Percentiles rank a stretch among this genome's conserved stretches.
Evolutionary conservation across 1,140 invertebrate genomes (phyloP).

Genomic region (Caenorhabditis latens): DNA sequence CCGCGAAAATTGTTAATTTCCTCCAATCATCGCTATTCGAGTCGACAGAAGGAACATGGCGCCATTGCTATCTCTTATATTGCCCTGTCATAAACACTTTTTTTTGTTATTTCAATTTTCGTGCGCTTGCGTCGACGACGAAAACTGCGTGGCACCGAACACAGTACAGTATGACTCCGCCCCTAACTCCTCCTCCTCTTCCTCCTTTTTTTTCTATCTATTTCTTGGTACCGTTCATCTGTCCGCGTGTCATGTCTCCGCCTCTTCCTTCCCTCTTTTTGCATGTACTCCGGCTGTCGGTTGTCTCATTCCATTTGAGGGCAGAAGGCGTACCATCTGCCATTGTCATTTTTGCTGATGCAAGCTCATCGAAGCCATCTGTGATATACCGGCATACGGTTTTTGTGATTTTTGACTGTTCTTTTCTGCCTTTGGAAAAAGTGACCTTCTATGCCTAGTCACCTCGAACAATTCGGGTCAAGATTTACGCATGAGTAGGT

Average conservation of each 20-base stretch:
- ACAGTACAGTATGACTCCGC: neutral
- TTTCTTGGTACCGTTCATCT: neutral
- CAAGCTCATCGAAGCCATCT: neutral
- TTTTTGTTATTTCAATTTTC: neutral
- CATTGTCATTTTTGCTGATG: neutral
- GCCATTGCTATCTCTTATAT: neutral
- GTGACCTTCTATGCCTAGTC: no score
- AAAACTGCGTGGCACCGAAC: slow-evolving; percentile 23
- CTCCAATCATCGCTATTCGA: no score
- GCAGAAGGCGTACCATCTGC: slow-evolving; percentile 5
- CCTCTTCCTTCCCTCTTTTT: neutral
- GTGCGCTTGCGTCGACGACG: neutral
- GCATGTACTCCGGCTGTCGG: neutral
- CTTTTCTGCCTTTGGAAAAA: no score
- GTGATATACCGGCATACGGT: neutral
- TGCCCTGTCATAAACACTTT: neutral
- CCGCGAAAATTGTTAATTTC: no score
- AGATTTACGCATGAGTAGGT: slow-evolving; percentile 39
- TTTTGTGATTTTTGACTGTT: neutral
- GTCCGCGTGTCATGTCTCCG: neutral
- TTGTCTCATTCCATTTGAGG: neutral
- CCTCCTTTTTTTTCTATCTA: neutral
- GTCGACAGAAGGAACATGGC: neutral
- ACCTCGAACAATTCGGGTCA: neutral
- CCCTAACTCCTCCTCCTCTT: neutral